Conservation (phyloP, 1,140 invertebrate species). For the Wasmannia auropunctata region DNA sequence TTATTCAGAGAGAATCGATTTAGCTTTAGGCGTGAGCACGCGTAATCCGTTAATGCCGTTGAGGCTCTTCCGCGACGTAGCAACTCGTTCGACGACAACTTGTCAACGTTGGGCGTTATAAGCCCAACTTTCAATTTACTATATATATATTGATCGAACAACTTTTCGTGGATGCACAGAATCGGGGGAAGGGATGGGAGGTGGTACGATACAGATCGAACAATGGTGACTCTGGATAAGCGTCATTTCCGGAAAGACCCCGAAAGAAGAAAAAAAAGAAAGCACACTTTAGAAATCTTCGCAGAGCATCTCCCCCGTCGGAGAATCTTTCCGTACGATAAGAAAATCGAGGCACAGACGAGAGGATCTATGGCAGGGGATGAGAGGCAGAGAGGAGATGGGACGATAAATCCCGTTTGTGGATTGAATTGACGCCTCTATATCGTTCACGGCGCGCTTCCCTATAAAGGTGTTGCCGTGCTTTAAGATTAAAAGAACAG, state of each 20-base stretch:
- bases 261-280: background rate
- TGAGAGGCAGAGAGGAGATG: background rate
- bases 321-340: constrained; percentile 27
- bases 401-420: constrained; percentile 43
- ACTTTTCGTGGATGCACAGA: background rate
- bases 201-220: constrained; percentile 2
- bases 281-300: constrained; percentile 14
- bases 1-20: constrained; percentile 20
- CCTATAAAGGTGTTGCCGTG: constrained; percentile 11
- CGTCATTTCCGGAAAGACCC: background rate
- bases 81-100: constrained; percentile 23
- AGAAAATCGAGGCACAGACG: constrained; percentile 14
- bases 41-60: constrained; percentile 44
- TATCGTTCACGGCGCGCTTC: constrained; percentile 11
- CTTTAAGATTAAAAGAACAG: constrained; percentile 32
- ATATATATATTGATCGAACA: constrained; percentile 29
- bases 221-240: background rate
- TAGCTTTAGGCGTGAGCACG: constrained; percentile 7
- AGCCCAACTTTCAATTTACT: constrained; percentile 35
- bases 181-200: too few relatives aligned
- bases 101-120: constrained; percentile 20
- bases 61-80: background rate
- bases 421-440: constrained; percentile 41
- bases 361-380: background rate
- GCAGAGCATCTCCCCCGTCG: background rate